These are phyloP conservation scores for Lagenorhynchus albirostris DNA, from an alignment of 2,113 vertebrate species.

Conservation along the genomic window DNA sequence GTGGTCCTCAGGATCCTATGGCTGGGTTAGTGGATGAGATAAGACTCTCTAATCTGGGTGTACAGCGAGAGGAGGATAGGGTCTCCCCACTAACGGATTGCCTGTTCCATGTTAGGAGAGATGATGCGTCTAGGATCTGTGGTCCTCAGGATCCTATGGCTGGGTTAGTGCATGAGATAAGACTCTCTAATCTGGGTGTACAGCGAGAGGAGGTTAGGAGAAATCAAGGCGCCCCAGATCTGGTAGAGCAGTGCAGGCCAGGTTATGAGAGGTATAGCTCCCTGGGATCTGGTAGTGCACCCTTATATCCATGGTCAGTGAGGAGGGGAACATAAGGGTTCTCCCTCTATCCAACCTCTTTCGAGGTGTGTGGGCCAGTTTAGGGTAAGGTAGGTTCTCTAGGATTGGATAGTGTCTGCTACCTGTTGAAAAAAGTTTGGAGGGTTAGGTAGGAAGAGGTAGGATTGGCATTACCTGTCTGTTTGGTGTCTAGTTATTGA, in stretches of 20 bases:
- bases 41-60: neutral
- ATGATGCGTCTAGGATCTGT: neutral
- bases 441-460: neutral
- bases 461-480: neutral
- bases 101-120: neutral
- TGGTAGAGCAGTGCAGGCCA: neutral
- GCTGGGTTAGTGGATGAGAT: neutral
- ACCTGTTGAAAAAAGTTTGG: neutral
- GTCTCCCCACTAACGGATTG: neutral
- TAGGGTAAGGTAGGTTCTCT: neutral
- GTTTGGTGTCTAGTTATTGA: neutral
- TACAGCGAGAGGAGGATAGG: neutral
- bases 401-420: neutral
- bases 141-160: too few relatives aligned
- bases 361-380: neutral
- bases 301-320: neutral
- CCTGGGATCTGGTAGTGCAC: neutral
- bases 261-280: neutral
- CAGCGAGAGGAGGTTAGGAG: neutral
- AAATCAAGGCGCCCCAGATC: neutral
- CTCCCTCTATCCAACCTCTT: neutral
- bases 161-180: neutral
- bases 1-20: neutral
- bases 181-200: neutral
- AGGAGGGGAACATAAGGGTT: neutral